Base-by-base conservation (phyloP, 2,888 invertebrate genomes). In the Craniophora ligustri region DNA sequence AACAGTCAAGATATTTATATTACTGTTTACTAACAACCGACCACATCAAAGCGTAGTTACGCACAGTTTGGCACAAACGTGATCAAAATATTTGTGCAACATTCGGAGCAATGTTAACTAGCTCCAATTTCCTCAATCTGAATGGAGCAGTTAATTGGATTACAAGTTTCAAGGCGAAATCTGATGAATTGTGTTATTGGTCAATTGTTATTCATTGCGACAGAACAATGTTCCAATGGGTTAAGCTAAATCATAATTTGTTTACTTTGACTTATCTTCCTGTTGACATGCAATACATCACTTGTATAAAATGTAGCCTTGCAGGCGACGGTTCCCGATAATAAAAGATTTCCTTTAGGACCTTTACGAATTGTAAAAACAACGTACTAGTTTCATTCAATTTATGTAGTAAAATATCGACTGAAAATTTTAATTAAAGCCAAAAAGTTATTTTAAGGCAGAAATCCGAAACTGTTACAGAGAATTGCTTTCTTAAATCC, bases 11-110 rank as follows among this genome's bases (percentile, higher is more conserved):
- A 38, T 46, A 28, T 16, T 19, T 19, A 60, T 34, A 10, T 3
- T 23, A 2, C 10, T 34, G 34, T 23, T 35, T 36, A 19, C 35
- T 38, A 51, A 67, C 45, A 49, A 31, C 28, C 28, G 10, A 46
- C 26, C 41, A 30, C 39, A 46, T 35, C 16, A 42, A 38, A 55
- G 41, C 21, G 19, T 31, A n/a, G 49, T 45, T 66, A 62, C 53
- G 62, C 66, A 63, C 48, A 55, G 54, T 64, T 60, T 54, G 30
- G 35, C 39, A 35, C 44, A 65, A 56, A 67, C 61, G 68, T 70
- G 70, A 71, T 69, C 68, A 54, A 67, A 71, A 70, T 70, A 71
- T 71, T 65, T 65, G 57, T 65, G 51, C 47, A 59, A 55, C 18
- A 55, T 14, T 38, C 31, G 21, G 44, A 48, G 58, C 38, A 45